Evolutionary conservation across 37 sponge, comb jelly and placozoan genomes (phyloP).

Genomic region (Spongilla lacustris): DNA sequence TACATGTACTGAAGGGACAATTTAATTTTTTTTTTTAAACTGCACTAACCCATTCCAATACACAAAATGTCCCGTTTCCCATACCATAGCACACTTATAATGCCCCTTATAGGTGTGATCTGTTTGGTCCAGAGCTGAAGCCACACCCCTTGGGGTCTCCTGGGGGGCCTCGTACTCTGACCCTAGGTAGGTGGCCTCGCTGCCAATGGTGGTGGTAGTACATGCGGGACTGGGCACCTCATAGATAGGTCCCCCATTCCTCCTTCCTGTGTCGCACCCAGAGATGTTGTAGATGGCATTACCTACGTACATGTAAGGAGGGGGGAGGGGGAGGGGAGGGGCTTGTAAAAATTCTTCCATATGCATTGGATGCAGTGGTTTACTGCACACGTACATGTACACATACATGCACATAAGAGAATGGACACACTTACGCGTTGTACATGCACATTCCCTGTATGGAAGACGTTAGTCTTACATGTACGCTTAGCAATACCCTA

Average conservation of each 20-base stretch:
- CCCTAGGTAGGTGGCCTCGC: neutral
- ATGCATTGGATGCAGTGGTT: too few relatives aligned
- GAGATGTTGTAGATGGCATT: neutral
- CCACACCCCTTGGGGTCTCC: too few relatives aligned
- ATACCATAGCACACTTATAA: neutral
- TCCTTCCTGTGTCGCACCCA: neutral
- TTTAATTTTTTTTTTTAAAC: too few relatives aligned
- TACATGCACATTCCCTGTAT: too few relatives aligned
- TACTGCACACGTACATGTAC: too few relatives aligned
- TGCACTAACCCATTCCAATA: too few relatives aligned
- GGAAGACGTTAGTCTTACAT: too few relatives aligned
- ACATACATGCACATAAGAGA: too few relatives aligned
- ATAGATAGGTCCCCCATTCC: neutral
- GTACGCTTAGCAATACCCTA: too few relatives aligned
- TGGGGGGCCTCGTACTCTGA: neutral
- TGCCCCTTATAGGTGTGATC: neutral
- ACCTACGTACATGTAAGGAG: neutral
- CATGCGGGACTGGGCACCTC: neutral
- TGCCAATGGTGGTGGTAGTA: neutral
- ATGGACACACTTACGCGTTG: too few relatives aligned
- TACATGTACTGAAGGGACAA: too few relatives aligned
- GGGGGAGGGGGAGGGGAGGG: neutral
- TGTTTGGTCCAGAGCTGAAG: neutral
- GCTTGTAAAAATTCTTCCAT: neutral
- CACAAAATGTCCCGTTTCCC: neutral